Evolutionary conservation across 2,797 vertebrate genomes (phyloP), one percentile per base, ranked within the genome.

Genomic region (Microctenopoma lineatum): DNA sequence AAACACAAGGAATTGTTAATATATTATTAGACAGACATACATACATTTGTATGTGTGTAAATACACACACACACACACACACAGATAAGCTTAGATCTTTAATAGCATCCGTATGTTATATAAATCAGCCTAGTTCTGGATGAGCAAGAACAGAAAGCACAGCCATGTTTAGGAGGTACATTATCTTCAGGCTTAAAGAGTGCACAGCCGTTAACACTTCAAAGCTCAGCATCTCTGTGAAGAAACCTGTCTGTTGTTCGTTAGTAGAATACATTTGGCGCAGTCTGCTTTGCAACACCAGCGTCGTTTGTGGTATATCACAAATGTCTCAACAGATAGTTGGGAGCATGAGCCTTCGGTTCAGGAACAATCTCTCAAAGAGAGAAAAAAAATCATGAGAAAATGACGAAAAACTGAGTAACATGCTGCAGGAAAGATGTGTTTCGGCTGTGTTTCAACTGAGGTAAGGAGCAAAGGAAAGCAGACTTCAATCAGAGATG

Each of bases 341-440:
- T 67, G 80, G 59, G 75, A 77, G 82, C 52, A 71, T 50, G 38
- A 59, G 74, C 70, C 83, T 78, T 72, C 70, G 73, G 81, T 88
- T 88, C 67, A 58, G 45, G 45, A 51, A 69, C 80, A 81, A 88
- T 89, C 79, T 82, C 58, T 83, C 25, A 47, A 73, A 80, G 73
- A 76, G 56, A 51, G 56, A 26, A 48, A 36, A 21, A 2, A 13
- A 21, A 39, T 21, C 51, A 68, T 44, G 68, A 81, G 75, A 88
- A 84, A 85, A 88, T 90, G 76, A 91, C 87, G 89, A 90, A 92
- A 92, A 91, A 70, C 52, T 0, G 54, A 67, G 90, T 73, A 90
- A 90, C 78, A 75, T 54, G 70, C 73, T 75, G 70, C 51, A 70
- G 75, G 70, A 82, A 70, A 52, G 47, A 57, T 44, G 45, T 41